A percentile compares a stretch with the other conserved stretches of the same genome.
These are phyloP conservation scores for Sebastes matsubarae DNA, from an alignment of 2,797 vertebrate species.

Conservation along the genomic window DNA sequence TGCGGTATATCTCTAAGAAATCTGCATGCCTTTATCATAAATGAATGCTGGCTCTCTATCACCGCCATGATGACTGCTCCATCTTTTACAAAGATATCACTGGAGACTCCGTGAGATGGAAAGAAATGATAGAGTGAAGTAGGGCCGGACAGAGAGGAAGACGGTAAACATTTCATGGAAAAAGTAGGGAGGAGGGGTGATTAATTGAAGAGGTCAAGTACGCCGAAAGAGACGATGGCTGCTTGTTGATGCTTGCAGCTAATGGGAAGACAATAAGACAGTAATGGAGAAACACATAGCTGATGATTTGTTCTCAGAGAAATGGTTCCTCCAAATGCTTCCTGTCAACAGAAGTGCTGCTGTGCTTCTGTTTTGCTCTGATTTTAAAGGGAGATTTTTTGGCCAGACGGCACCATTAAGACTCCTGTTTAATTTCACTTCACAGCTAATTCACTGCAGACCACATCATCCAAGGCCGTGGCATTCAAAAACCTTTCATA, in stretches of 20 bases:
- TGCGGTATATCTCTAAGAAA: constrained; percentile 12
- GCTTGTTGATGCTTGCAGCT: constrained; percentile 65
- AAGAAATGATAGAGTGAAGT: constrained; percentile 25
- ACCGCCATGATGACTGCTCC: constrained; percentile 32
- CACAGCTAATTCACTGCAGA: constrained; percentile 12
- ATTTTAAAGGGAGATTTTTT: constrained; percentile 39
- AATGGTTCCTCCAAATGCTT: constrained; percentile 57
- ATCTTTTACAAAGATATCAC: constrained; percentile 39
- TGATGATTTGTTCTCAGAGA: constrained; percentile 48
- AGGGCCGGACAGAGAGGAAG: constrained; percentile 25
- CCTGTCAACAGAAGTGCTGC: constrained; percentile 54
- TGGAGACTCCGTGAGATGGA: constrained; percentile 53
- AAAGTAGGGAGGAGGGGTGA: constrained; percentile 43
- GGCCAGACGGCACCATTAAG: constrained; percentile 5
- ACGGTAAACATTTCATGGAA: constrained; percentile 67
- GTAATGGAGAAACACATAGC: constrained; percentile 68
- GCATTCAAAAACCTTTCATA: constrained; percentile 32
- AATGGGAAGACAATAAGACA: constrained; percentile 70
- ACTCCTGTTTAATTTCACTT: constrained; percentile 41
- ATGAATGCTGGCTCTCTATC: constrained; percentile 21
- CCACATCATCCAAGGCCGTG: constrained; percentile 23
- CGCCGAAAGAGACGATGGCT: constrained; percentile 55
- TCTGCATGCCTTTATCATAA: constrained; percentile 44
- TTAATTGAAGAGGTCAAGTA: constrained; percentile 72
- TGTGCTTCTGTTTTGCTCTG: constrained; percentile 16